These are phyloP conservation scores for Pasiphila rectangulata DNA, from an alignment of 2,888 invertebrate genomes.

Conservation along the genomic window DNA sequence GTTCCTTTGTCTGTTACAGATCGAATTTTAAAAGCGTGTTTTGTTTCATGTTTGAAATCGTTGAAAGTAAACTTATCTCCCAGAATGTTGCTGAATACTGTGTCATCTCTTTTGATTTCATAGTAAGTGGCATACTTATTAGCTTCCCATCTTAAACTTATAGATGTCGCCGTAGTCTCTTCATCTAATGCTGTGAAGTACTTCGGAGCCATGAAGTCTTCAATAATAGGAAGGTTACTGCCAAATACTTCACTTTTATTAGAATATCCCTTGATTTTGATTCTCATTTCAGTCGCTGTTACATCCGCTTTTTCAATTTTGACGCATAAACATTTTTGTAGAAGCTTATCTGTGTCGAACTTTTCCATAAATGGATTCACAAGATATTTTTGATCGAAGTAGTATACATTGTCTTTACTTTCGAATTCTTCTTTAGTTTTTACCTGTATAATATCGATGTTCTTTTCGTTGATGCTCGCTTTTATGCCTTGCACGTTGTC, in stretches of 20 bases:
- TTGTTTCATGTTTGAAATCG: constrained; percentile 45
- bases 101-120: constrained; percentile 63
- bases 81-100: constrained; percentile 53
- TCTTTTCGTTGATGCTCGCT: constrained; percentile 49
- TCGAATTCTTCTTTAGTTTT: constrained; percentile 52
- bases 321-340: constrained; percentile 56
- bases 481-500: constrained; percentile 48
- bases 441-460: constrained; percentile 45
- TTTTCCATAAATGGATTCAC: constrained; percentile 56
- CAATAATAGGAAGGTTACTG: constrained; percentile 32
- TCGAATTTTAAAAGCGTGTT: constrained; percentile 58
- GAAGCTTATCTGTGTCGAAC: constrained; percentile 30
- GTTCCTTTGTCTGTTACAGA: constrained; percentile 45
- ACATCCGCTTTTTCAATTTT: constrained; percentile 59
- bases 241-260: constrained; percentile 48
- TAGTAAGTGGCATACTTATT: constrained; percentile 44
- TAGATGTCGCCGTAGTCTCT: constrained; percentile 44
- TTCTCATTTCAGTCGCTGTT: constrained; percentile 48
- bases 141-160: constrained; percentile 52
- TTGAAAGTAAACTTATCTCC: constrained; percentile 47
- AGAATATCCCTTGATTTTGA: constrained; percentile 55
- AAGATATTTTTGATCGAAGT: constrained; percentile 49
- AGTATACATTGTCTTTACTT: constrained; percentile 50
- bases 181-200: constrained; percentile 40
- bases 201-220: constrained; percentile 40